Evolutionary conservation across 2,113 vertebrate genomes (phyloP), one percentile per base, ranked within the genome.

Genomic region (Clinocottus analis): DNA sequence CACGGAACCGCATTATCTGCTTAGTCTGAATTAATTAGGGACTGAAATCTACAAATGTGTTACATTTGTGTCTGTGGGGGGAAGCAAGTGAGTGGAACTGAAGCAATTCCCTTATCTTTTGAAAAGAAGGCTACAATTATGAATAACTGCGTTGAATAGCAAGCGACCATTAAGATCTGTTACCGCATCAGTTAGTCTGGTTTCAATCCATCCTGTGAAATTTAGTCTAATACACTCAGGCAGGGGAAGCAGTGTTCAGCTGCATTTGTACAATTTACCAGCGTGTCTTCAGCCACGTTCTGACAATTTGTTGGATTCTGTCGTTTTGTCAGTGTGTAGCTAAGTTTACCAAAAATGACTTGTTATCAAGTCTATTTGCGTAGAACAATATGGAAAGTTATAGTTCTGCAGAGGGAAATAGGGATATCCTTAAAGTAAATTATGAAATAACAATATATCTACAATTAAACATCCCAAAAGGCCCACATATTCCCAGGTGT

Each of bases 1-100:
- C 27, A 33, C n/a, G 60, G 55, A 84, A 41, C 16, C 53, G 68
- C 67, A 70, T 84, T 59, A 43, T 39, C 69, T 33, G 27, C 51
- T 58, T 12, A 79, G 43, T 21, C 35, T 83, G 56, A 85, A 78
- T 85, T 64, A 77, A 85, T 85, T 70, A 74, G 60, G 47, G 71
- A 33, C 2, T 37, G 27, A 70, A 77, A 77, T 70, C 12, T 53
- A 51, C 5, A 29, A 27, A 5, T 49, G 64, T 79, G 62, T 55
- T 47, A 8, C 9, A 41, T 53, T 51, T 67, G 60, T 72, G 55
- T 71, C 31, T 72, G 68, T 66, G 31, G 29, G 60, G 33, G 60
- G n/a, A 63, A n/a, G 14, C 61, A 67, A 77, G 49, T 16, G 71
- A 77, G 49, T 13, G 73, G 56, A 56, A 6, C 7, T 55, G n/a